Base-by-base conservation (phyloP, 2,797 vertebrate species). In the Carduelis carduelis region DNA sequence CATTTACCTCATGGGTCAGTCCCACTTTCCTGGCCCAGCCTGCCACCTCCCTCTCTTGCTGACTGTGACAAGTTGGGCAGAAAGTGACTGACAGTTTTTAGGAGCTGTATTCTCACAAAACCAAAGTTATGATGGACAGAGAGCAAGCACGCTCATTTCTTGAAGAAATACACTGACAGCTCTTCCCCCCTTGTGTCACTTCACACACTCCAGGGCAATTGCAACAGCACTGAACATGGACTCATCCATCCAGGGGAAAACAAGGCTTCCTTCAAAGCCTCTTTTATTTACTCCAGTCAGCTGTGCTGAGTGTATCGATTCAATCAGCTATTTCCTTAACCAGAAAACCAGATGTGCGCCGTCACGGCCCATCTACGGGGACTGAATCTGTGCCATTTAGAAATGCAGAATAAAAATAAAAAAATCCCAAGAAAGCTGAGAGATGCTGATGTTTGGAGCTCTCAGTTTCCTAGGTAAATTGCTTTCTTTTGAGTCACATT, bases 271-370 rank as follows among this genome's bases (percentile, higher is more conserved):
- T 89, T 90, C 89, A 95, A 52, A 63, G 69, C 75, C 77, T 87
- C 64, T 53, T 92, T 85, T 95, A 96, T 97, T 96, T 96, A 97
- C 95, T 95, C 85, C 74, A 80, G 83, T 95, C 92, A 95, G 93
- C 93, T 97, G 95, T 87, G 89, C 81, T 6, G 88, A 78, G 78
- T 37, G 66, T 55, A 96, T 95, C 0, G 32, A 91, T 95, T 96
- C 96, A 93, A 92, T 95, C 94, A 95, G 85, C 85, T 85, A n/a
- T 94, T 97, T 93, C 90, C 83, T 93, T 95, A 96, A 96, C 91
- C 85, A 60, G 79, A 89, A 90, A 95, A 92, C 95, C 97, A 97
- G 97, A 97, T 95, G 97, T 96, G 94, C 8, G 1, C 65, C 24
- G 94, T 96, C 96, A 97, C 14, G 94, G 96, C 88, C 92, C 97